phyloP scores from a whole-genome alignment of 2,888 invertebrate genomes.

The Apamea monoglypha region DNA sequence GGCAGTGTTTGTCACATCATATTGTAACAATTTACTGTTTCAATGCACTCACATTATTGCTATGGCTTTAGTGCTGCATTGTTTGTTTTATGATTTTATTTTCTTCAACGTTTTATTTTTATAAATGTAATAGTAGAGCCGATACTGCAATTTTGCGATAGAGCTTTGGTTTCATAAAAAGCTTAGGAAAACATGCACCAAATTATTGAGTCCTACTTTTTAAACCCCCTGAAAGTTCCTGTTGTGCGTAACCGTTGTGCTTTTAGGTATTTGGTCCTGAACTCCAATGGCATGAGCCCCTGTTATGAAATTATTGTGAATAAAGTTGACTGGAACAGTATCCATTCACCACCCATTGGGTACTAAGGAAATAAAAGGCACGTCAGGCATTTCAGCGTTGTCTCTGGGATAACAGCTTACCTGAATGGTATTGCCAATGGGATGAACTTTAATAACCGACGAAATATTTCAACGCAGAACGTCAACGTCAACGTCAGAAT shows the following conservation, averaged over 20 bases:
- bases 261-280: background rate
- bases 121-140: background rate
- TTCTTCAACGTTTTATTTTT: constrained; percentile 7
- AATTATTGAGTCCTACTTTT: background rate
- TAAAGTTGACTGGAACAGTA: background rate
- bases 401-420: background rate
- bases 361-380: background rate
- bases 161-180: background rate
- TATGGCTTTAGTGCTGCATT: constrained; percentile 25
- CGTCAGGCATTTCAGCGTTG: background rate
- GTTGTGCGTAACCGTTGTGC: background rate
- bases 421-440: background rate
- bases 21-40: constrained; percentile 53
- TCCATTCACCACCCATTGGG: background rate
- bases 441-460: background rate
- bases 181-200: background rate
- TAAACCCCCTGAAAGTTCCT: background rate
- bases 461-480: too few species aligned
- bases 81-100: constrained; percentile 33
- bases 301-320: background rate
- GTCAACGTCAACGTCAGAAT: too few species aligned
- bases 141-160: background rate
- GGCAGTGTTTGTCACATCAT: constrained; percentile 46
- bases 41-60: constrained; percentile 35
- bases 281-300: background rate